Base-by-base conservation (phyloP, 2,888 invertebrate genomes). In the Labia minor region DNA sequence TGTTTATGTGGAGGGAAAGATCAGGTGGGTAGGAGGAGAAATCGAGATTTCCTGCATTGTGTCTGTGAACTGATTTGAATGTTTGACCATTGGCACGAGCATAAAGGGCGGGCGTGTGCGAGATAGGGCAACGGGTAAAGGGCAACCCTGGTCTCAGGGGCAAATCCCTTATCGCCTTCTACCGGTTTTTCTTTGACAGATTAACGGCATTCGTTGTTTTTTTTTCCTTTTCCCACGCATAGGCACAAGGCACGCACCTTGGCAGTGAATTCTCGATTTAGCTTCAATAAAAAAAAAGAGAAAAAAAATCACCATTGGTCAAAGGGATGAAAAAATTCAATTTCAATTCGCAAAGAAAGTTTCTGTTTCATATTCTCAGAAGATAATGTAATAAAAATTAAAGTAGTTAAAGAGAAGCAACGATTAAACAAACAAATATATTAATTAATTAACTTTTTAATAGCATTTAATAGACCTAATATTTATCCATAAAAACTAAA, bases 191-290 rank as follows among this genome's bases (percentile, higher is more conserved):
- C 49, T 49, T 49, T 49, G 49, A 49, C 49, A 49, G 49, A 49
- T 49, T 49, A 49, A 49, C 49, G 49, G 49, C 49, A 49, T 11
- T 49, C 49, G 49, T 49, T 49, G 49, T 11, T 49, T 49, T 49
- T 49, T 49, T 49, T 49, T 49, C 49, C 49, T 49, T 49, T 49
- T 16, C n/a, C 49, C 16, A 49, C 14, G n/a, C 49, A 49, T 49
- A 16, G 49, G 49, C 14, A 16, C 16, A 11, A n/a, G 49, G 49
- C 49, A 49, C 49, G 49, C 49, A 49, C 49, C 49, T 49, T 49
- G n/a, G 26, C 26, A 26, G 49, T n/a, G 49, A 49, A 49, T 49
- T 49, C 49, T 49, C 49, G 49, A 49, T n/a, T n/a, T n/a, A 49
- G 49, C 49, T 26, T 26, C 26, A 26, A 26, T 26, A 26, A 26